A percentile compares a stretch with the other conserved stretches of the same genome.
phyloP scores from a whole-genome alignment of 2,113 vertebrate genomes.

The Copsychus sechellarum region DNA sequence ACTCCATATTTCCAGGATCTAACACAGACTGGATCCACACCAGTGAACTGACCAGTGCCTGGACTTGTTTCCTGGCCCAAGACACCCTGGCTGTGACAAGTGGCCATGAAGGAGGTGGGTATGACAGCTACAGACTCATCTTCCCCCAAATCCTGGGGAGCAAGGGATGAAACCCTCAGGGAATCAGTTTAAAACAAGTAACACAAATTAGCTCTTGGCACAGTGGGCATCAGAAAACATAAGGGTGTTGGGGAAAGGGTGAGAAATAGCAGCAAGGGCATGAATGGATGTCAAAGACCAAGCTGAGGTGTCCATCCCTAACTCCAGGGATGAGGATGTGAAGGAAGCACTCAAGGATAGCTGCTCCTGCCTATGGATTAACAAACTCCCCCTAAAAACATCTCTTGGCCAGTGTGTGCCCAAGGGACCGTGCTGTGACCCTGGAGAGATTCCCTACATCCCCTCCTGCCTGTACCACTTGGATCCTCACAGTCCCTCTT shows the following conservation, averaged over 20 bases:
- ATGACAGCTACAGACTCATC: background rate
- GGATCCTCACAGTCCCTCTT: background rate
- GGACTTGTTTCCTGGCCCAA: background rate
- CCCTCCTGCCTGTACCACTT: background rate
- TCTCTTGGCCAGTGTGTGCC: background rate
- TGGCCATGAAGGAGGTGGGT: background rate
- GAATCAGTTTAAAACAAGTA: background rate
- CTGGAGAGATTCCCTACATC: background rate
- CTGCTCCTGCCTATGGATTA: background rate
- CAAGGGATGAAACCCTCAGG: background rate
- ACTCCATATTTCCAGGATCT: background rate
- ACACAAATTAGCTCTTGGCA: accelerated
- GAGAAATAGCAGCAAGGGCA: background rate
- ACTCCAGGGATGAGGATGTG: background rate
- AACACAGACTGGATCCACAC: background rate
- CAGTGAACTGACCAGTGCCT: background rate
- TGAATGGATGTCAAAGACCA: background rate
- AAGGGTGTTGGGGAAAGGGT: background rate
- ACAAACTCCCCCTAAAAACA: background rate
- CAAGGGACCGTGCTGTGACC: background rate
- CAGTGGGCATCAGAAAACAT: background rate
- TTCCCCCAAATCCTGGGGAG: background rate
- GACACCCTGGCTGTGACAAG: background rate
- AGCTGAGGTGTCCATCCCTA: background rate
- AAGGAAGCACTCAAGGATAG: accelerated